Base-by-base conservation (phyloP, 2,113 vertebrate species). In the Antechinus flavipes region DNA sequence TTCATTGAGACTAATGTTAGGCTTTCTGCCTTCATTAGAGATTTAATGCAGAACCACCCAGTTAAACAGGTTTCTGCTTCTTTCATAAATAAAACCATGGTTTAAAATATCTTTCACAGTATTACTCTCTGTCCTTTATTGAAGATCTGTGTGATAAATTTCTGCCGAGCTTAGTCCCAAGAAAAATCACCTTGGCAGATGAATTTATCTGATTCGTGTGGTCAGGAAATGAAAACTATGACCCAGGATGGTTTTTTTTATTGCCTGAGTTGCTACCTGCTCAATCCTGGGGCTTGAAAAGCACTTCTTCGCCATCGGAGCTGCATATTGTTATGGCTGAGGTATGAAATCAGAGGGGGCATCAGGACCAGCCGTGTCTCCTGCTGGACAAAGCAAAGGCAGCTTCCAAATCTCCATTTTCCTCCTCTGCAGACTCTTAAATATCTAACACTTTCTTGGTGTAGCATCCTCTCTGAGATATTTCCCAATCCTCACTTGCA, bases 151-250 rank as follows among this genome's bases (percentile, higher is more conserved):
- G 0, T 53, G 95, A 95, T 89, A 16, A 96, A 96, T 96, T 91
- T 26, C 90, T 95, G 76, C 91, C 93, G 54, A 84, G 95, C 96
- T 96, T 92, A 94, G 94, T 94, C 94, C 89, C 91, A 94, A 90
- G 53, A 91, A 94, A 92, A 42, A 49, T 95, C 76, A 26, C 93
- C 91, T 91, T 89, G 92, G 42, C 56, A 58, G 93, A 97, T 96
- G 93, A 95, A 96, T 96, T 91, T 96, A 97, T 93, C 61, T 95
- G 94, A 46, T 92, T 90, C 91, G 16, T 90, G 16, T 53, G 94
- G 91, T 96, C 90, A 90, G 93, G 91, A 95, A 93, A 97, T 93
- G 96, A 91, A 96, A 89, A 89, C 93, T 54, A 92, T 25, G n/a
- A 68, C 90, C 90, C 93, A 91, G 84, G 68, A 92, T n/a, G 93